Evolutionary conservation across 2,113 vertebrate genomes (phyloP), one percentile per base, ranked within the genome.

Genomic region (Dermatemys mawii): DNA sequence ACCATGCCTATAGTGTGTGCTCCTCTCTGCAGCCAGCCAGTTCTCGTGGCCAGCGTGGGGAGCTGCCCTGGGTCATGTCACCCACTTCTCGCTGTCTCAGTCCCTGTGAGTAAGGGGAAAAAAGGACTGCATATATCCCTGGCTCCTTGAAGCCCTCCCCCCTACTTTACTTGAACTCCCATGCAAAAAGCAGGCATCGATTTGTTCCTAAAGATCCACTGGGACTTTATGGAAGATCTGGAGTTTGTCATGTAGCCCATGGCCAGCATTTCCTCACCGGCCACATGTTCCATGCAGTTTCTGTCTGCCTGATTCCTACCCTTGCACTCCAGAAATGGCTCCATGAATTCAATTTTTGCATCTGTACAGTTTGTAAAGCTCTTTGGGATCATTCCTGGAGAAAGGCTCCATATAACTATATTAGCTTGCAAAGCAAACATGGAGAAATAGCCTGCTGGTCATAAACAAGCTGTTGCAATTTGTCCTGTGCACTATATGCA

Each of bases 401-500:
- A 92, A 95, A 96, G 88, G 3, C 79, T 95, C 54, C 54, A 85
- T 90, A 89, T 94, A 96, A 92, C 84, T 54, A 85, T 81, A 93
- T 97, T 96, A 95, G 49, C 83, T 95, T 93, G 81, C 95, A 96
- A 96, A 95, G 46, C 49, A 96, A 97, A 94, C 85, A 84, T 38
- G 80, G 86, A 63, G n/a, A 96, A 96, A 96, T 92, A 46, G 60
- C 41, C 70, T 57, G 5, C 78, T 93, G 92, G 88, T 92, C 96
- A 95, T 97, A 97, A 97, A 95, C 88, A 97, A 97, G 91, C 95
- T 97, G 93, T 96, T 97, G 88, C 29, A 94, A 95, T 97, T 97
- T 96, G 60, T 97, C 95, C 92, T 94, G 60, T 41, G 90, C 83
- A 79, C 51, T 95, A 88, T 88, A 86, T 87, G 94, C 51, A 85